Conservation (phyloP, 2,113 vertebrate species). For the Myrmecobius fasciatus region DNA sequence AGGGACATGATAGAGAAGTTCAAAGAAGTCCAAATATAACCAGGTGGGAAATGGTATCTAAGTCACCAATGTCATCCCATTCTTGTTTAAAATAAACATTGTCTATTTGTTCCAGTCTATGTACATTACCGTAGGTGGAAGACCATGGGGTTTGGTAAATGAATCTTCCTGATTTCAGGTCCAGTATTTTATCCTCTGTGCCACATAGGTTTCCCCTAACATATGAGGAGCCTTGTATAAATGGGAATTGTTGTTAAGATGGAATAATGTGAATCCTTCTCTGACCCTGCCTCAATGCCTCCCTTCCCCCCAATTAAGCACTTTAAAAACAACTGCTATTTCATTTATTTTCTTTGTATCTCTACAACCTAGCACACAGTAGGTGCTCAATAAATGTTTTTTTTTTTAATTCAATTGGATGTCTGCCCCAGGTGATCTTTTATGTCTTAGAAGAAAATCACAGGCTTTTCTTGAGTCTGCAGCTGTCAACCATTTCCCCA, state of each 20-base stretch:
- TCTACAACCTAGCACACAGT: neutral
- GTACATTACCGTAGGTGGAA: neutral
- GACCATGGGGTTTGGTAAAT: neutral
- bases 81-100: neutral
- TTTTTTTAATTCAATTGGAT: neutral
- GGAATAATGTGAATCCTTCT: neutral
- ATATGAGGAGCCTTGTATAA: neutral
- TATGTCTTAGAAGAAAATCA: neutral
- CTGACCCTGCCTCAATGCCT: neutral
- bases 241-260: neutral
- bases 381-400: neutral
- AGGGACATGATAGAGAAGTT: neutral
- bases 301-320: neutral
- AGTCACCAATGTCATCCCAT: neutral
- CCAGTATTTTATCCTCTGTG: too few relatives aligned
- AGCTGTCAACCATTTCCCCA: slow-evolving; percentile 41
- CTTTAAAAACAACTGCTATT: neutral
- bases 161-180: neutral
- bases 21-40: neutral
- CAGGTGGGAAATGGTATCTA: neutral
- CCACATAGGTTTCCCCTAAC: neutral
- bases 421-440: slow-evolving; percentile 9
- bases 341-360: neutral
- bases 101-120: neutral
- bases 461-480: slow-evolving; percentile 15